Evolutionary conservation across 2,888 invertebrate species (phyloP).

Genomic region (Drosophila conformis): DNA sequence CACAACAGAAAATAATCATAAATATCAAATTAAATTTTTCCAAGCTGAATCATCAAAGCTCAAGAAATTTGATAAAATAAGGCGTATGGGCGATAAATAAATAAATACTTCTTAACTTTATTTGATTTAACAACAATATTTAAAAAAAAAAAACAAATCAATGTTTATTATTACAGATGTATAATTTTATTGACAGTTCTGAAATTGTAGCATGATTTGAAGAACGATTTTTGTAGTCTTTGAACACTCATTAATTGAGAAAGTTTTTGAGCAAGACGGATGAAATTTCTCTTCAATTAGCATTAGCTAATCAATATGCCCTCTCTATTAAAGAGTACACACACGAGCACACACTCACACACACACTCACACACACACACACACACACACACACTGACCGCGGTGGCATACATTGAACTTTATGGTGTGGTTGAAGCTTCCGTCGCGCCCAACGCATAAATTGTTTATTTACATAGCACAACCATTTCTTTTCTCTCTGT

Average conservation of each 20-base stretch:
- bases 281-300: background rate
- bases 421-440: constrained; percentile 59
- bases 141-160: background rate
- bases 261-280: background rate
- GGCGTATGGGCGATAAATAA: background rate
- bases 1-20: background rate
- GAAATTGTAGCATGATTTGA: background rate
- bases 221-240: background rate
- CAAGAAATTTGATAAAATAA: background rate
- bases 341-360: constrained; percentile 2
- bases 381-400: constrained; percentile 36
- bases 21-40: background rate
- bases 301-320: constrained; percentile 21
- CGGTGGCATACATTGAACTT: constrained; percentile 62
- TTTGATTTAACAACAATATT: background rate
- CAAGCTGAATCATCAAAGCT: background rate
- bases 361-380: background rate
- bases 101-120: background rate
- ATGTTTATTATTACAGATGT: background rate
- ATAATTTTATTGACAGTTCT: background rate
- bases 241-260: background rate
- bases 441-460: constrained; percentile 56
- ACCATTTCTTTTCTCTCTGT: constrained; percentile 35
- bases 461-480: constrained; percentile 63
- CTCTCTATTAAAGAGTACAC: constrained; percentile 8